Evolutionary conservation across 2,797 vertebrate genomes (phyloP).

Genomic region (Macrochelys suwanniensis): DNA sequence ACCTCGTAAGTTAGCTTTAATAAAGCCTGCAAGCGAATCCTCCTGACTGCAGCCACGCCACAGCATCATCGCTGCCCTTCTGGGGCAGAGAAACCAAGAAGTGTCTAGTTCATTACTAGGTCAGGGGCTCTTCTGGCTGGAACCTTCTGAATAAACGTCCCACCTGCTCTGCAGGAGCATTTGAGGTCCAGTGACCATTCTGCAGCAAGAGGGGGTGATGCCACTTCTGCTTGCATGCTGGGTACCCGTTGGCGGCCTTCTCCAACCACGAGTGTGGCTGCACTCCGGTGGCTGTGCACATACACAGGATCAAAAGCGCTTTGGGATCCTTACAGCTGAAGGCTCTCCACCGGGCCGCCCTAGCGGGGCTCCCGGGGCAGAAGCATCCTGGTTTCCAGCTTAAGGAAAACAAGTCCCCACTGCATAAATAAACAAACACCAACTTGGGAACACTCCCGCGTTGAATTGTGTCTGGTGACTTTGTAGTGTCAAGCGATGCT

Average conservation of each 20-base stretch:
- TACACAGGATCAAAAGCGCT: background rate
- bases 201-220: background rate
- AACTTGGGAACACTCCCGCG: accelerated
- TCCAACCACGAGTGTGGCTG: background rate
- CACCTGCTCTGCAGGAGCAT: background rate
- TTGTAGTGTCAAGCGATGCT: accelerated
- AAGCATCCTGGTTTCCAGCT: background rate
- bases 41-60: background rate
- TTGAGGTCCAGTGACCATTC: accelerated
- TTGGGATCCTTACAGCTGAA: background rate
- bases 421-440: accelerated
- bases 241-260: no score
- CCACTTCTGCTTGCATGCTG: no score
- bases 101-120: background rate
- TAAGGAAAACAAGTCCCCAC: background rate
- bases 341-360: background rate
- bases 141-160: background rate
- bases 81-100: no score
- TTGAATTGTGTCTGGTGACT: accelerated
- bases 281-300: background rate
- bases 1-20: background rate
- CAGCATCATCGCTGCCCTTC: background rate
- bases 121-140: background rate
- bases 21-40: background rate
- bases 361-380: background rate